These are phyloP conservation scores for Muscidifurax raptorellus DNA, from an alignment of 1,140 invertebrate species.

Conservation along the genomic window DNA sequence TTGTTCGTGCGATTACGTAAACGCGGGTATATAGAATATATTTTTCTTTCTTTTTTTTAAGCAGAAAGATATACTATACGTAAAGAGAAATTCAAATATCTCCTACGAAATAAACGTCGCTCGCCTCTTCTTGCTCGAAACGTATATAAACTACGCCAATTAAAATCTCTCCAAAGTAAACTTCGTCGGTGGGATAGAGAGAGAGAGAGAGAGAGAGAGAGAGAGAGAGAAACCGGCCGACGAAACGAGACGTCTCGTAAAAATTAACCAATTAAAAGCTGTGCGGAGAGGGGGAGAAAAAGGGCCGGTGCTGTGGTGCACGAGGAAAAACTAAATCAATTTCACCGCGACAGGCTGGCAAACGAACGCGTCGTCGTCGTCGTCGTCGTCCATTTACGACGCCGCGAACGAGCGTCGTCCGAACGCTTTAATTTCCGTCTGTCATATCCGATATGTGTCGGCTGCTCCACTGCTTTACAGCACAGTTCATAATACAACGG, in stretches of 20 bases:
- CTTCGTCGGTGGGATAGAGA: too few species aligned
- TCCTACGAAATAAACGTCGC: too few species aligned
- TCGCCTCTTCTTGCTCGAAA: too few species aligned
- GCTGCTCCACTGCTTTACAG: slow-evolving; percentile 15
- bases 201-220: too few species aligned
- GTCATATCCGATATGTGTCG: slow-evolving; percentile 61
- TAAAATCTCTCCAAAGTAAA: background rate
- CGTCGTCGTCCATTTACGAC: slow-evolving; percentile 3
- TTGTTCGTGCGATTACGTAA: background rate
- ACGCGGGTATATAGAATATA: background rate
- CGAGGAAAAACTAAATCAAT: slow-evolving; percentile 22
- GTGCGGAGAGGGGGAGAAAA: slow-evolving; percentile 8
- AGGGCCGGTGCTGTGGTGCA: background rate
- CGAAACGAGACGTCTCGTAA: background rate
- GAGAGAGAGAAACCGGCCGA: background rate
- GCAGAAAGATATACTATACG: too few species aligned
- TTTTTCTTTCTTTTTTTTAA: background rate
- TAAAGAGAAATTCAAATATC: too few species aligned
- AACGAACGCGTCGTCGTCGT: background rate
- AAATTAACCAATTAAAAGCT: background rate
- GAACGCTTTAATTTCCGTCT: slow-evolving; percentile 65
- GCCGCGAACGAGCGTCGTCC: slow-evolving; percentile 44
- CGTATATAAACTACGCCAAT: background rate
- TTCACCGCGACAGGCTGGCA: background rate
- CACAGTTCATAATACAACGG: slow-evolving; percentile 58